Percentiles rank a stretch among this genome's conserved stretches.
These are phyloP conservation scores for Scaptomyza flava DNA, from an alignment of 2,888 invertebrate species.

Conservation along the genomic window DNA sequence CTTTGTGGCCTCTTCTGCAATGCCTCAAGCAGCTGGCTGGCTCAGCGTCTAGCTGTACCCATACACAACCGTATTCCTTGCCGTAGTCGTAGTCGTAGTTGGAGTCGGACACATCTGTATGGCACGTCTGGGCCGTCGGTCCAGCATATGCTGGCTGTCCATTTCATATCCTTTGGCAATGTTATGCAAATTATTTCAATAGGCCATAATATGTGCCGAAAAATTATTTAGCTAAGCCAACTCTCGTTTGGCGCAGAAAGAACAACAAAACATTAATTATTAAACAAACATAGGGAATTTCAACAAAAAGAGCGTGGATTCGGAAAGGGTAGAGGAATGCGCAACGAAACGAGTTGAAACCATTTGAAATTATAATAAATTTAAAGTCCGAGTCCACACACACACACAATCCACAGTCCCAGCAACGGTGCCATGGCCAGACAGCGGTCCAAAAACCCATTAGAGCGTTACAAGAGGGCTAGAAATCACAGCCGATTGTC, in stretches of 20 bases:
- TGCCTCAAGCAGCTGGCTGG: conserved; percentile 67
- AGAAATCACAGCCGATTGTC: conserved; percentile 67
- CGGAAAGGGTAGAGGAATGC: background rate
- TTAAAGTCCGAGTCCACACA: conserved; percentile 47
- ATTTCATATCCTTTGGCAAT: conserved; percentile 72
- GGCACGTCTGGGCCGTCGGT: conserved; percentile 43
- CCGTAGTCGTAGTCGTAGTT: background rate
- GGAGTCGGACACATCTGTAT: conserved; percentile 40
- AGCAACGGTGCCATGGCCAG: conserved; percentile 55
- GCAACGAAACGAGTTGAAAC: conserved; percentile 36
- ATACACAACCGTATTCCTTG: conserved; percentile 4
- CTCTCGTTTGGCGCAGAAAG: conserved; percentile 50
- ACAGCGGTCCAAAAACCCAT: conserved; percentile 59
- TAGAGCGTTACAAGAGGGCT: conserved; percentile 56
- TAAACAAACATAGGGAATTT: conserved; percentile 58
- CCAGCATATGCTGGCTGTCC: conserved; percentile 70
- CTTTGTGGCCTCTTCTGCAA: conserved; percentile 74
- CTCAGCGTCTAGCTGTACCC: conserved; percentile 36
- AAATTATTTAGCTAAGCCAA: conserved; percentile 68
- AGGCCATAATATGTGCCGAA: conserved; percentile 75
- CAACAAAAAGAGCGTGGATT: conserved; percentile 1
- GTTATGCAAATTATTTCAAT: conserved; percentile 77
- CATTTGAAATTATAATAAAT: conserved; percentile 74
- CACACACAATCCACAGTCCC: conserved; percentile 31
- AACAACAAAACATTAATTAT: conserved; percentile 75